These are phyloP conservation scores for Branchinecta lindahli DNA, from an alignment of 1,140 invertebrate species.

Conservation along the genomic window DNA sequence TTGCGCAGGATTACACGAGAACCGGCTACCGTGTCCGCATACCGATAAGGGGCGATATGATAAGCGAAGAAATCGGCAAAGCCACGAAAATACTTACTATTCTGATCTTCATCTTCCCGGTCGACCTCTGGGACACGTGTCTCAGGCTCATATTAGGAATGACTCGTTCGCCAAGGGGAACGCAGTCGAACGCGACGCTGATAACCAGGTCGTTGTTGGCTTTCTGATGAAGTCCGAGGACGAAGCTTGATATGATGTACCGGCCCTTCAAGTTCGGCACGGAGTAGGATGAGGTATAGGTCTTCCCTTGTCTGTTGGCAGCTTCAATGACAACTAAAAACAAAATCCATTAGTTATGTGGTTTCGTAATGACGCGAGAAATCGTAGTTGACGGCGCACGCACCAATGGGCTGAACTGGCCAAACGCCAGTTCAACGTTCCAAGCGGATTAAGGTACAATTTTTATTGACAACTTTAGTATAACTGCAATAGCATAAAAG, in stretches of 20 bases:
- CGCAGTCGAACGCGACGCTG: background rate
- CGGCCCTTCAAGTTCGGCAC: background rate
- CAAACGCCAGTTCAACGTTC: no score
- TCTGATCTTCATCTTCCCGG: background rate
- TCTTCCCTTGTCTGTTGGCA: conserved; percentile 1
- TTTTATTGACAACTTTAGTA: no score
- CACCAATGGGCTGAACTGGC: no score
- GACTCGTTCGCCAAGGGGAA: background rate
- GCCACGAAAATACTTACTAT: background rate
- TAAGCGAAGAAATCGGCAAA: no score
- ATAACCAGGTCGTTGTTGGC: background rate
- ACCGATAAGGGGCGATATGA: no score
- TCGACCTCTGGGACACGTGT: background rate
- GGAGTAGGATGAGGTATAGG: background rate
- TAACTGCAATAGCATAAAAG: no score
- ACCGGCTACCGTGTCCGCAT: no score
- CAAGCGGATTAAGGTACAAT: no score
- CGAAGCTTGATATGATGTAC: background rate
- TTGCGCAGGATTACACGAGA: no score
- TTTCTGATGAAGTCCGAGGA: background rate
- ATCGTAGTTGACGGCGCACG: no score
- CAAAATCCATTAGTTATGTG: background rate
- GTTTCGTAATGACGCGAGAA: no score
- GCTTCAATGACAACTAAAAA: conserved; percentile 8
- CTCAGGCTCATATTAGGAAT: background rate